Evolutionary conservation across 2,888 invertebrate species (phyloP).

Genomic region (Helobdella robusta): DNA sequence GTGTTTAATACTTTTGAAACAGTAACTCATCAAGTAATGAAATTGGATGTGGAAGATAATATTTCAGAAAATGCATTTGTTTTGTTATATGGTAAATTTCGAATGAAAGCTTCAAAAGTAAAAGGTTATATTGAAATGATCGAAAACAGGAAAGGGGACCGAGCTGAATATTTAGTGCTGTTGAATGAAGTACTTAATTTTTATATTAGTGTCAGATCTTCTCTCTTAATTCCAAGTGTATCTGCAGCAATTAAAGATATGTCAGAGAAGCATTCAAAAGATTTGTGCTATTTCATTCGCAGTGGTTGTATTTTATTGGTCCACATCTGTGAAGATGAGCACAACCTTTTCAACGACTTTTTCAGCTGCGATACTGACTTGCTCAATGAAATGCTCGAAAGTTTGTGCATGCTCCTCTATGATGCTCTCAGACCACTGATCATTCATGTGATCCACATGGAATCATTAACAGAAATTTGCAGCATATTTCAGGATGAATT

Average conservation of each 20-base stretch:
- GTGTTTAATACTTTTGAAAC: too few species aligned
- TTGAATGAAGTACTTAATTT: constrained; percentile 71
- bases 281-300: constrained; percentile 68
- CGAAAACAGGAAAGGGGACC: constrained; percentile 66
- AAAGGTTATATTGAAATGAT: constrained; percentile 71
- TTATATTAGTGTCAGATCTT: constrained; percentile 66
- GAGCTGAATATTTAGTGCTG: constrained; percentile 66
- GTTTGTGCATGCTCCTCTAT: constrained; percentile 76
- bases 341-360: constrained; percentile 79
- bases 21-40: too few species aligned
- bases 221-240: constrained; percentile 63
- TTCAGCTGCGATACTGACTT: constrained; percentile 57
- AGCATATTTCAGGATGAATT: constrained; percentile 66
- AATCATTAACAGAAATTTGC: constrained; percentile 91
- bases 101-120: constrained; percentile 77
- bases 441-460: constrained; percentile 90
- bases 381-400: constrained; percentile 62
- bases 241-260: constrained; percentile 62
- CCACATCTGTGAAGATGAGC: constrained; percentile 87
- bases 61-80: constrained; percentile 56
- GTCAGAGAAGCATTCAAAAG: constrained; percentile 56
- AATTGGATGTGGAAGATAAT: too few species aligned
- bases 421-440: constrained; percentile 84
- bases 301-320: constrained; percentile 80
- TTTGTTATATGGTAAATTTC: constrained; percentile 85